Percentiles rank a stretch among this genome's conserved stretches.
These are phyloP conservation scores for Drosophila crucigera DNA, from an alignment of 2,888 invertebrate species.

Conservation along the genomic window DNA sequence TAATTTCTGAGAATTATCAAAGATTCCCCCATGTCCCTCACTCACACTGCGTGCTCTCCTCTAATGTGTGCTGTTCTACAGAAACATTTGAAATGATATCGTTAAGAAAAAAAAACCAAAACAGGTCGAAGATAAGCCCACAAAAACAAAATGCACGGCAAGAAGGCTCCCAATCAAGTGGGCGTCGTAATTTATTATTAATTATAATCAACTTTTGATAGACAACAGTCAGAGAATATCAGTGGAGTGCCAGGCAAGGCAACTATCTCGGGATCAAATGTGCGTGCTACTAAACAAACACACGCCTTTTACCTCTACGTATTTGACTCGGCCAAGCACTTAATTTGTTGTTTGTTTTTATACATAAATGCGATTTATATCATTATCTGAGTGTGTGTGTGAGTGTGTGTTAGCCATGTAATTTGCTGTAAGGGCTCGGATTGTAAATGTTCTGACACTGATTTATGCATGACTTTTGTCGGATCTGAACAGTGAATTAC, in stretches of 20 bases:
- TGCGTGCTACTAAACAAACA: conserved; percentile 73
- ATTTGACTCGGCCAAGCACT: conserved; percentile 44
- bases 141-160: conserved; percentile 29
- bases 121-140: conserved; percentile 58
- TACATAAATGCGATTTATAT: conserved; percentile 64
- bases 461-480: conserved; percentile 59
- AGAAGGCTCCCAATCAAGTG: conserved; percentile 40
- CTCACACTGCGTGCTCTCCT: conserved; percentile 12
- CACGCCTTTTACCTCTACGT: conserved; percentile 29
- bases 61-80: conserved; percentile 60
- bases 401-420: conserved; percentile 16
- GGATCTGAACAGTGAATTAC: conserved; percentile 8
- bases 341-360: conserved; percentile 51
- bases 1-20: conserved; percentile 82
- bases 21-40: conserved; percentile 7
- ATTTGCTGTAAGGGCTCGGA: conserved; percentile 42
- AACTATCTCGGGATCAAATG: conserved; percentile 60
- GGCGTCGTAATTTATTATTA: conserved; percentile 72
- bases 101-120: conserved; percentile 30
- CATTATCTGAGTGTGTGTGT: conserved; percentile 12
- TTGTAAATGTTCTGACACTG: conserved; percentile 47
- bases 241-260: not conserved
- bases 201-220: conserved; percentile 67
- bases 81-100: conserved; percentile 70
- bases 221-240: conserved; percentile 42